A percentile compares a stretch with the other conserved stretches of the same genome.
phyloP scores from a whole-genome alignment of 1,140 invertebrate genomes.

The Trinorchestia longiramus region DNA sequence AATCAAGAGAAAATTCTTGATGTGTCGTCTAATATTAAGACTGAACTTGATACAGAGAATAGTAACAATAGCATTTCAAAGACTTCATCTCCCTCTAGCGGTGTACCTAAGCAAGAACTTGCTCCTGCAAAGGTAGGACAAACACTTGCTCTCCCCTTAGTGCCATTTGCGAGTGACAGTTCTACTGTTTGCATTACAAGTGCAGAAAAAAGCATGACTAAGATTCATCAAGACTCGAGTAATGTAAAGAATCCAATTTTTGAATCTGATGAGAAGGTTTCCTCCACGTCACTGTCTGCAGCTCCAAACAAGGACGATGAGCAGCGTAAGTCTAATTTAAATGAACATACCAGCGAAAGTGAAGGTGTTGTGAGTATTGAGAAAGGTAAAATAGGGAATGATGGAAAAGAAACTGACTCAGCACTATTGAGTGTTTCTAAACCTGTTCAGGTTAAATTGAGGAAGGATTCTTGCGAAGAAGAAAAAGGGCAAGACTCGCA shows the following conservation, averaged over 20 bases:
- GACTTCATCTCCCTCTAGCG: too few relatives aligned
- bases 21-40: neutral
- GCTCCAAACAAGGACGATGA: neutral
- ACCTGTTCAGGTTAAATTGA: neutral
- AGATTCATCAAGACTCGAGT: too few relatives aligned
- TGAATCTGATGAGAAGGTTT: too few relatives aligned
- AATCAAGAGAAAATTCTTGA: neutral
- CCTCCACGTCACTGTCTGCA: neutral
- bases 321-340: neutral
- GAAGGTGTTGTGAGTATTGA: neutral
- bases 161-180: too few relatives aligned
- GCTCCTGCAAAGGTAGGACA: too few relatives aligned
- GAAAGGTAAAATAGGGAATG: neutral
- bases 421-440: neutral
- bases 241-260: too few relatives aligned
- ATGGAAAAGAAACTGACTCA: neutral
- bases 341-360: neutral
- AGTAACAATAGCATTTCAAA: too few relatives aligned
- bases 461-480: neutral
- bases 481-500: neutral
- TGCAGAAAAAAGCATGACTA: too few relatives aligned
- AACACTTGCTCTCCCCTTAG: too few relatives aligned
- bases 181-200: too few relatives aligned
- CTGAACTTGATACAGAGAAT: too few relatives aligned
- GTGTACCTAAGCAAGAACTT: too few relatives aligned